A percentile compares a stretch with the other conserved stretches of the same genome.
These are phyloP conservation scores for Leuciscus idus DNA, from an alignment of 2,113 vertebrate species.

Conservation along the genomic window DNA sequence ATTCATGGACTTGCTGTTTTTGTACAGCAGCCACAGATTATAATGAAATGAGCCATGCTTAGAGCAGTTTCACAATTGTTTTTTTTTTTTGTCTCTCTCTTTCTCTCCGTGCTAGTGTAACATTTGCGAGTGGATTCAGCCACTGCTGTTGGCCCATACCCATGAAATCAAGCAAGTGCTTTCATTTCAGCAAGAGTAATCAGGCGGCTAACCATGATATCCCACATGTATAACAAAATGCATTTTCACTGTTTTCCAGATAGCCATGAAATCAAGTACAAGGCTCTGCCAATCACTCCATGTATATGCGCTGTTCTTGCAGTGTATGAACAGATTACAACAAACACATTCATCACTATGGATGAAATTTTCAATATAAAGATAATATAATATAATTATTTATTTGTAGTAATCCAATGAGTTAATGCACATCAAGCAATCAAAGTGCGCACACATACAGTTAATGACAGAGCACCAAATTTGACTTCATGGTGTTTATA, in stretches of 20 bases:
- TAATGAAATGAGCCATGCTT: slow-evolving; percentile 28
- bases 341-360: not conserved
- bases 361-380: not conserved
- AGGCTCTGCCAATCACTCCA: not conserved
- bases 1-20: not conserved
- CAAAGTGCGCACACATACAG: too few species aligned
- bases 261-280: slow-evolving; percentile 6
- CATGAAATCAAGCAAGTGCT: slow-evolving; percentile 41
- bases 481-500: too few species aligned
- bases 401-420: too few species aligned
- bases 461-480: too few species aligned
- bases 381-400: too few species aligned
- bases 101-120: not conserved
- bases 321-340: not conserved
- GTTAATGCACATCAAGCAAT: too few species aligned
- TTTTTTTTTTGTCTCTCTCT: not conserved
- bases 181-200: slow-evolving; percentile 39
- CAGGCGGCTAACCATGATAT: slow-evolving; percentile 28
- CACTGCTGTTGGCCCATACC: slow-evolving; percentile 17
- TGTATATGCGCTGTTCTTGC: not conserved
- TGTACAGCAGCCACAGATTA: slow-evolving; percentile 10
- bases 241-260: slow-evolving; percentile 17
- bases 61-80: not conserved
- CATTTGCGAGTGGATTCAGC: not conserved
- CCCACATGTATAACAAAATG: slow-evolving; percentile 23